Evolutionary conservation across 1,140 invertebrate species (phyloP).

Genomic region (Bombyx mori): DNA sequence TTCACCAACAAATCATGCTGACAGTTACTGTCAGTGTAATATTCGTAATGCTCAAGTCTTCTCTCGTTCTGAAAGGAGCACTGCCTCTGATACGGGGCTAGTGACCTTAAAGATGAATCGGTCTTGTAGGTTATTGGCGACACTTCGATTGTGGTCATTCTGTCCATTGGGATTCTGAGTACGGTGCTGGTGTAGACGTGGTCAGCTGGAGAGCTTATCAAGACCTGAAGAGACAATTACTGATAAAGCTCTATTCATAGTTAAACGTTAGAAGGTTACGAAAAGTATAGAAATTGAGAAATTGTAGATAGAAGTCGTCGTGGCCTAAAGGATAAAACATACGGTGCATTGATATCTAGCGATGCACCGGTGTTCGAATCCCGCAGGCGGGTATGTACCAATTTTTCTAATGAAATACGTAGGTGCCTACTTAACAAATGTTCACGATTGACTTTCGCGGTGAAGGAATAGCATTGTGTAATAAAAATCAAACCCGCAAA

Average conservation of each 20-base stretch:
- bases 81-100: slow-evolving; percentile 63
- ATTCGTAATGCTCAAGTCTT: slow-evolving; percentile 53
- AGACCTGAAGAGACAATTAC: slow-evolving; percentile 27
- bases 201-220: slow-evolving; percentile 54
- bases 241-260: neutral
- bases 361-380: no score
- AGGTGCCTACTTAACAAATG: no score
- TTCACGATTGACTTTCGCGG: no score
- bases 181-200: slow-evolving; percentile 51
- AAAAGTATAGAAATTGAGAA: neutral
- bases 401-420: no score
- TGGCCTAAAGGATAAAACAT: no score
- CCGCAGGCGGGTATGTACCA: no score
- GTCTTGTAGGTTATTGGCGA: slow-evolving; percentile 54
- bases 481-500: no score
- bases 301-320: neutral
- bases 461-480: no score
- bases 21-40: slow-evolving; percentile 58
- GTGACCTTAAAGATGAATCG: slow-evolving; percentile 32
- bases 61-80: slow-evolving; percentile 75
- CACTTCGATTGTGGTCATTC: slow-evolving; percentile 60
- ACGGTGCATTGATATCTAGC: no score
- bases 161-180: slow-evolving; percentile 52
- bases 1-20: slow-evolving; percentile 48
- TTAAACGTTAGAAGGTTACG: neutral